A percentile compares a stretch with the other conserved stretches of the same genome.
Evolutionary conservation across 2,888 invertebrate species (phyloP).

Genomic region (Trisateles emortualis): DNA sequence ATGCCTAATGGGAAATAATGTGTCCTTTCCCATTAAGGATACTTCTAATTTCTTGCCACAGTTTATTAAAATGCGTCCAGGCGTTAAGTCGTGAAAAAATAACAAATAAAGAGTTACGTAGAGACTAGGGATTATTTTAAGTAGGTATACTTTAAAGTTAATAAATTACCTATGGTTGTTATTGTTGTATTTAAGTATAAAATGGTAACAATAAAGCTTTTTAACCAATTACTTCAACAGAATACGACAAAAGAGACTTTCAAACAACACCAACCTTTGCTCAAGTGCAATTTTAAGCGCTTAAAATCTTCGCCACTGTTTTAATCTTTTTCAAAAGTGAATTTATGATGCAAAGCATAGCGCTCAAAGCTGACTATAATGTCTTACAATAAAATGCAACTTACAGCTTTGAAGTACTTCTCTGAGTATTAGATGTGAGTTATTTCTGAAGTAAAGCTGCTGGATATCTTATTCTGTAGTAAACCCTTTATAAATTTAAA

Average conservation of each 20-base stretch:
- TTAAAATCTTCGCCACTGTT: slow-evolving; percentile 32
- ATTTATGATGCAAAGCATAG: slow-evolving; percentile 43
- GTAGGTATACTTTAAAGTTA: too few relatives aligned
- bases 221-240: slow-evolving; percentile 10
- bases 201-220: background rate
- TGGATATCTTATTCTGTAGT: background rate
- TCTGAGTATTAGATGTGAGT: slow-evolving; percentile 24
- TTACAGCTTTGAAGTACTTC: slow-evolving; percentile 24
- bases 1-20: too few relatives aligned
- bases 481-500: too few relatives aligned
- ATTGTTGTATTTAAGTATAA: too few relatives aligned
- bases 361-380: slow-evolving; percentile 38
- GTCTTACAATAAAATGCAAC: slow-evolving; percentile 44
- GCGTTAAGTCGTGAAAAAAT: too few relatives aligned
- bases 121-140: too few relatives aligned
- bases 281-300: slow-evolving; percentile 19
- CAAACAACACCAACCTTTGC: slow-evolving; percentile 10
- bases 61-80: too few relatives aligned
- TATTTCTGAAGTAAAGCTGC: background rate
- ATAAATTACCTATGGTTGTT: too few relatives aligned
- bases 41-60: too few relatives aligned
- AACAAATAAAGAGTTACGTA: too few relatives aligned
- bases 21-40: too few relatives aligned
- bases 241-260: slow-evolving; percentile 4
- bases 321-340: slow-evolving; percentile 39